Evolutionary conservation across 2,888 invertebrate species (phyloP), one percentile per base, ranked within the genome.

Genomic region (Lathronympha strigana): DNA sequence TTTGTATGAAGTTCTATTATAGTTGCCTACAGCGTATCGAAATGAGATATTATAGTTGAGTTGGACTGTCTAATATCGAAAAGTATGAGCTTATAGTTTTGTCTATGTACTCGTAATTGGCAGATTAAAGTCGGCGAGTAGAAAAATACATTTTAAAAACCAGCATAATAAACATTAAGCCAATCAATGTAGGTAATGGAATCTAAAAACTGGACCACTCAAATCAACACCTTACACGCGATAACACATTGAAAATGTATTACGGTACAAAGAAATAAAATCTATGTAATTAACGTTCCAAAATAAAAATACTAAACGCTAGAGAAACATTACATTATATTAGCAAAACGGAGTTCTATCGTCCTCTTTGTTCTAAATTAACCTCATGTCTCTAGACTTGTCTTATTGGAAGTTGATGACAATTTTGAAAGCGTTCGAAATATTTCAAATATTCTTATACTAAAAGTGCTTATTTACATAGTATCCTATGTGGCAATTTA

Each of bases 361-460:
- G 28, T 31, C 43, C 43, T 28, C 43, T 57, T 45, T 31, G 55
- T 57, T 57, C 31, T n/a, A 55, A 40, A 38, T 40, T 55, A 55
- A 19, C 19, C 13, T 43, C 43, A 43, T 55, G 43, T 55, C 43
- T 55, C 25, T 13, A 43, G 55, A 43, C 43, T 43, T 43, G 33
- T 19, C 28, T 40, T 55, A 38, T 55, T 55, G 28, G 28, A 13
- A 45, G 31, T 25, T 4, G n/a, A 17, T 19, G 28, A n/a, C 8
- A 43, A 45, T 45, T 57, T 43, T 21, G 13, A 33, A 19, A 55
- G 25, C 17, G 17, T 43, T 55, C 19, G 3, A 55, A 55, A 43
- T 43, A 31, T 47, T 40, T n/a, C 28, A 36, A 63, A 58, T 33
- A 33, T 33, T 25, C n/a, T n/a, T n/a, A n/a, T n/a, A n/a, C n/a